Conservation (phyloP, 2,888 invertebrate species). For the Ommatoiulus sabulosus region DNA sequence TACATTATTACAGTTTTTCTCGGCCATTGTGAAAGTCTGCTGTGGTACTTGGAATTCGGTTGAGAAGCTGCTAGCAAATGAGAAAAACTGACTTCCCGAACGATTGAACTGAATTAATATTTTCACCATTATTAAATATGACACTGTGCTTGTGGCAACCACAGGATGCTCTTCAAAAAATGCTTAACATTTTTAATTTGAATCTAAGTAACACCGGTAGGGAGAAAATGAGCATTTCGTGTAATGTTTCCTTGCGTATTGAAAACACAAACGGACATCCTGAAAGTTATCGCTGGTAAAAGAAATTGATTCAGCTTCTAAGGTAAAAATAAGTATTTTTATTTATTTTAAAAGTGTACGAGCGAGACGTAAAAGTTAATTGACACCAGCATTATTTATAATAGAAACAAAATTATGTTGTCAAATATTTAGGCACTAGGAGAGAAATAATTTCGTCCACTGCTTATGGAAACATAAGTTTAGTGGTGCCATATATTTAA, state of each 20-base stretch:
- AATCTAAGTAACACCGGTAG: neutral
- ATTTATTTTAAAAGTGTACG: too few relatives aligned
- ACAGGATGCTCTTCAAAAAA: slow-evolving; percentile 4
- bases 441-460: too few relatives aligned
- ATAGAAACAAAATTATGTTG: too few relatives aligned
- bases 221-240: neutral
- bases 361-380: too few relatives aligned
- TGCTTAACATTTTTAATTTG: neutral
- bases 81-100: slow-evolving; percentile 25
- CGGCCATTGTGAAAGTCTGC: neutral
- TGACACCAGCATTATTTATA: too few relatives aligned
- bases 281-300: neutral
- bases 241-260: neutral
- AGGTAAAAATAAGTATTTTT: too few relatives aligned
- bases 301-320: neutral
- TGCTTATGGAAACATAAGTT: too few relatives aligned
- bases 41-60: neutral
- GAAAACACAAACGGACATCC: neutral
- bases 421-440: too few relatives aligned
- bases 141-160: neutral
- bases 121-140: neutral
- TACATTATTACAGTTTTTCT: neutral
- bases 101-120: neutral
- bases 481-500: too few relatives aligned
- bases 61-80: neutral